phyloP scores from a whole-genome alignment of 2,797 vertebrate genomes.

The Crocodylus rhombifer region DNA sequence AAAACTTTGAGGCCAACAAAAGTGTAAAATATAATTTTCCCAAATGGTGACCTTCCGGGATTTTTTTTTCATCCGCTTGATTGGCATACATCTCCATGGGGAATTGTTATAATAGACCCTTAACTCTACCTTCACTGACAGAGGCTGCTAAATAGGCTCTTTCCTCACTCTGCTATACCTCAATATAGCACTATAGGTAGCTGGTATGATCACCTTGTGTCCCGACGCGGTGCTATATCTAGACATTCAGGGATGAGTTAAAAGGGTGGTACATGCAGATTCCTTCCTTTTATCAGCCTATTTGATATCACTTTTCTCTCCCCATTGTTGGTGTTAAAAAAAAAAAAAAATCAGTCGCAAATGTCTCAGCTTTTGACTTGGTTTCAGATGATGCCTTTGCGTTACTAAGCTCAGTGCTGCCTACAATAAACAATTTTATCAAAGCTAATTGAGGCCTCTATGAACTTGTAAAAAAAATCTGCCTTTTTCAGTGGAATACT shows the following conservation, averaged over 20 bases:
- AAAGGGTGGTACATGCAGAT: background rate
- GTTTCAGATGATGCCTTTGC: background rate
- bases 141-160: constrained; percentile 29
- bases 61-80: constrained; percentile 31
- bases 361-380: background rate
- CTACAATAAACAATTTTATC: background rate
- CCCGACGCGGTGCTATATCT: background rate
- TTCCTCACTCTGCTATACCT: constrained; percentile 21
- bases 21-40: constrained; percentile 40
- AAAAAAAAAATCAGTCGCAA: background rate
- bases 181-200: constrained; percentile 1
- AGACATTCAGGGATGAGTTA: background rate
- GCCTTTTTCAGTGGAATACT: background rate
- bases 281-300: background rate
- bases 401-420: background rate
- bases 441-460: background rate
- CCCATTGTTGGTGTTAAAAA: background rate
- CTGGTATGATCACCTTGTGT: background rate
- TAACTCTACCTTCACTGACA: constrained; percentile 37
- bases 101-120: constrained; percentile 54
- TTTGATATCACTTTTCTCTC: background rate
- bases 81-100: background rate
- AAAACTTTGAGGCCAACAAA: constrained; percentile 4
- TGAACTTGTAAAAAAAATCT: background rate
- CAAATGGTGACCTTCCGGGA: constrained; percentile 34